phyloP scores from a whole-genome alignment of 2,888 invertebrate species.

The Deilephila elpenor region DNA sequence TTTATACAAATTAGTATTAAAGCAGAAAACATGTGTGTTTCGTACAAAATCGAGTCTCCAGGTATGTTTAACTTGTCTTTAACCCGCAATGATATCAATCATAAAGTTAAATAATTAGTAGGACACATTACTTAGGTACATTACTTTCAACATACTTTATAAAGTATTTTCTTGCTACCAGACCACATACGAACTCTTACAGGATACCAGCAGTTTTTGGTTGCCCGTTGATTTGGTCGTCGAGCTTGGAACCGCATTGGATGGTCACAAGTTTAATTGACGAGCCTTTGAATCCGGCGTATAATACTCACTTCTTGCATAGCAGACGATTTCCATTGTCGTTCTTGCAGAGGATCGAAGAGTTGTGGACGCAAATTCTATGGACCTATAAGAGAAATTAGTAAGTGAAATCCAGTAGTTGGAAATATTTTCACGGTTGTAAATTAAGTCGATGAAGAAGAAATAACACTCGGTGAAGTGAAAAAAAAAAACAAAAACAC shows the following conservation, averaged over 20 bases:
- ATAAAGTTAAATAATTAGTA: too few relatives aligned
- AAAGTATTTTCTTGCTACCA: neutral
- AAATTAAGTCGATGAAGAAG: too few relatives aligned
- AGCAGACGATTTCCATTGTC: slow-evolving; percentile 47
- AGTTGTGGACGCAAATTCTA: slow-evolving; percentile 42
- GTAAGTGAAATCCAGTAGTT: slow-evolving; percentile 15
- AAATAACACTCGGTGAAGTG: too few relatives aligned
- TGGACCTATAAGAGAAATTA: slow-evolving; percentile 15
- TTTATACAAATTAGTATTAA: too few relatives aligned
- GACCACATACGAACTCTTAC: slow-evolving; percentile 33
- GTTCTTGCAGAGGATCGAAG: slow-evolving; percentile 47
- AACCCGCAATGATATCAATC: too few relatives aligned
- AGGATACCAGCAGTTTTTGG: slow-evolving; percentile 54
- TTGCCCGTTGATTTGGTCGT: slow-evolving; percentile 63
- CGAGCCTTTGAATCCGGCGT: slow-evolving; percentile 52
- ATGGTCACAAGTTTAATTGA: slow-evolving; percentile 47
- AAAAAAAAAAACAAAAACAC: too few relatives aligned
- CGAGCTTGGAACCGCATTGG: slow-evolving; percentile 54
- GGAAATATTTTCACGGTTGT: neutral
- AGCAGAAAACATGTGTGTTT: too few relatives aligned
- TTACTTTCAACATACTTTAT: neutral
- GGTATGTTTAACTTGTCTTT: too few relatives aligned
- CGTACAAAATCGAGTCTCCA: too few relatives aligned
- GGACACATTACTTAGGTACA: too few relatives aligned
- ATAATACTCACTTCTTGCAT: slow-evolving; percentile 39